Conservation (phyloP, 2,113 vertebrate genomes). For the Crotalus viridis region DNA sequence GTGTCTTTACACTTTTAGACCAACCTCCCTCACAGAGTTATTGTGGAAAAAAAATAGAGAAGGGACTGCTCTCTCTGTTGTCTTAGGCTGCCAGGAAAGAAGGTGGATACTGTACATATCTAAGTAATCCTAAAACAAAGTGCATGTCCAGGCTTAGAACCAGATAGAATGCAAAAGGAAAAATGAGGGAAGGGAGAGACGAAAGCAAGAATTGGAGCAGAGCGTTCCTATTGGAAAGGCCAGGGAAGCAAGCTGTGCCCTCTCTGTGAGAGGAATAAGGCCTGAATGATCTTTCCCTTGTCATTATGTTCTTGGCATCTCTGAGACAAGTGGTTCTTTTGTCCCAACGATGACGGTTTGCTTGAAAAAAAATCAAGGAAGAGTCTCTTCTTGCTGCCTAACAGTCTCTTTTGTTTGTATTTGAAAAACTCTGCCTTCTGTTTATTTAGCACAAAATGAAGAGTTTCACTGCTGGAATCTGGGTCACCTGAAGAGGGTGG, state of each 20-base stretch:
- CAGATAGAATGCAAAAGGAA: not conserved
- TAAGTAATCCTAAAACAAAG: not conserved
- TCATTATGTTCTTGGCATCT: not conserved
- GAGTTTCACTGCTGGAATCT: not conserved
- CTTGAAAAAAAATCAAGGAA: not conserved
- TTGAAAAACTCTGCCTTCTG: not conserved
- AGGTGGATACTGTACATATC: not conserved
- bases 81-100: not conserved
- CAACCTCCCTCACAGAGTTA: not conserved
- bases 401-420: not conserved
- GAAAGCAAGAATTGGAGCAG: not conserved
- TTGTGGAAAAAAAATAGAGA: not conserved
- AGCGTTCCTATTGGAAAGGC: not conserved
- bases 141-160: not conserved
- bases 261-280: not conserved
- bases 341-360: not conserved
- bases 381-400: not conserved
- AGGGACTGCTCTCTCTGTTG: not conserved
- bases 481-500: constrained; percentile 1
- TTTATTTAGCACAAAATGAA: not conserved
- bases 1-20: not conserved
- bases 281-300: not conserved
- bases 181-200: not conserved
- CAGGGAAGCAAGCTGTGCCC: not conserved
- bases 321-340: not conserved